These are phyloP conservation scores for Caprella mutica DNA, from an alignment of 2,888 invertebrate species.

Conservation along the genomic window DNA sequence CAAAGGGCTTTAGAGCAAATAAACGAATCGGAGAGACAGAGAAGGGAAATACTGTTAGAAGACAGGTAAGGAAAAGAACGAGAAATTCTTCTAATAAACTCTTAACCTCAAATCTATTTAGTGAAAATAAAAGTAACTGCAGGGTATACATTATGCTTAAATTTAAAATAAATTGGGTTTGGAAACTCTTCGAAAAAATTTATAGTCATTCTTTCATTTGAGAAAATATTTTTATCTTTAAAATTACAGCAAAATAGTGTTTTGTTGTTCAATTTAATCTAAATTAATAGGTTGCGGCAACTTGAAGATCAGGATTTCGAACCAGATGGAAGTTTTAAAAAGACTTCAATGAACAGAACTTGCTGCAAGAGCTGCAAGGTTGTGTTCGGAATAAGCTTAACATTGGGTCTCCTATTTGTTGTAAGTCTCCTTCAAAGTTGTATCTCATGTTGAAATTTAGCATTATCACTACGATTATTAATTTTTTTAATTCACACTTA, in stretches of 20 bases:
- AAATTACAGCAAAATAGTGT: too few relatives aligned
- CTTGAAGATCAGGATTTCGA: conserved; percentile 6
- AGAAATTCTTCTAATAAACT: too few relatives aligned
- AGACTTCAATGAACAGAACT: not conserved
- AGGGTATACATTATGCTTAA: too few relatives aligned
- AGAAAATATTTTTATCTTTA: too few relatives aligned
- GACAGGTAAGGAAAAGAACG: too few relatives aligned
- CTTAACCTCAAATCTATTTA: too few relatives aligned
- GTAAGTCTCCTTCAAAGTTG: not conserved
- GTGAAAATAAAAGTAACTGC: too few relatives aligned
- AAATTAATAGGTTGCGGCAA: conserved; percentile 3
- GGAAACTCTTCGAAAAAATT: too few relatives aligned
- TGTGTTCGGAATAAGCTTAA: not conserved
- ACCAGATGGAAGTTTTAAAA: not conserved
- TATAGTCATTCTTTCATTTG: too few relatives aligned
- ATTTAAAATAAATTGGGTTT: too few relatives aligned
- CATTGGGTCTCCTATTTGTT: conserved; percentile 2
- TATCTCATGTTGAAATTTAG: not conserved
- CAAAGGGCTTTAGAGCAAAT: conserved; percentile 1
- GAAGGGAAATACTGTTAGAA: not conserved
- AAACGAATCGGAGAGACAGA: conserved; percentile 1
- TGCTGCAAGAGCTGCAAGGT: conserved; percentile 3
- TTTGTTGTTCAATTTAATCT: too few relatives aligned
- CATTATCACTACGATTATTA: not conserved
- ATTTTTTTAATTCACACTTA: not conserved